Evolutionary conservation across 2,888 invertebrate genomes (phyloP).

Genomic region (Byasa hedistus): DNA sequence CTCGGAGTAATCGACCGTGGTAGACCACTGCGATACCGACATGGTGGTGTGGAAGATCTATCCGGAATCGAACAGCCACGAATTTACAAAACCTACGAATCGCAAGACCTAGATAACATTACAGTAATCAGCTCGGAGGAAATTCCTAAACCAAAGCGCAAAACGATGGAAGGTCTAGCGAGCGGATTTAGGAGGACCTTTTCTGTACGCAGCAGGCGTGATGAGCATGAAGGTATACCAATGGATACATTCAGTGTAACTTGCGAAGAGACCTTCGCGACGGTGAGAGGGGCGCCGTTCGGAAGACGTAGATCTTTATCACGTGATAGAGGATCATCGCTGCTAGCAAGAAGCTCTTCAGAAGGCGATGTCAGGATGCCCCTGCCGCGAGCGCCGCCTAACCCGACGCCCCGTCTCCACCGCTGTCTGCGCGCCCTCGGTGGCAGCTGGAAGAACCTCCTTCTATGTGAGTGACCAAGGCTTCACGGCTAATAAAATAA

Average conservation of each 20-base stretch:
- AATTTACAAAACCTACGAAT: constrained; percentile 53
- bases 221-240: constrained; percentile 64
- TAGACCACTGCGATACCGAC: constrained; percentile 63
- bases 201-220: constrained; percentile 64
- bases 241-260: constrained; percentile 65
- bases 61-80: constrained; percentile 60
- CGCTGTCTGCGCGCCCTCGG: constrained; percentile 87
- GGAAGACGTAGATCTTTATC: constrained; percentile 71
- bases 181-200: constrained; percentile 71
- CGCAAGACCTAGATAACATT: constrained; percentile 66
- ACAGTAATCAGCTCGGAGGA: constrained; percentile 74
- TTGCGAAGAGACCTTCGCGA: constrained; percentile 66
- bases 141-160: constrained; percentile 62
- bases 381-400: constrained; percentile 61
- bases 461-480: constrained; percentile 84
- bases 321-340: constrained; percentile 72
- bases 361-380: constrained; percentile 83
- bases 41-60: constrained; percentile 69
- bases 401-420: constrained; percentile 78
- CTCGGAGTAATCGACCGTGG: constrained; percentile 65
- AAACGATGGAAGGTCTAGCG: constrained; percentile 69
- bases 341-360: constrained; percentile 84
- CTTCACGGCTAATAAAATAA: constrained; percentile 43
- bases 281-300: constrained; percentile 70
- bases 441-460: constrained; percentile 89